Conservation (phyloP, 2,113 vertebrate genomes). For the Passer montanus region DNA sequence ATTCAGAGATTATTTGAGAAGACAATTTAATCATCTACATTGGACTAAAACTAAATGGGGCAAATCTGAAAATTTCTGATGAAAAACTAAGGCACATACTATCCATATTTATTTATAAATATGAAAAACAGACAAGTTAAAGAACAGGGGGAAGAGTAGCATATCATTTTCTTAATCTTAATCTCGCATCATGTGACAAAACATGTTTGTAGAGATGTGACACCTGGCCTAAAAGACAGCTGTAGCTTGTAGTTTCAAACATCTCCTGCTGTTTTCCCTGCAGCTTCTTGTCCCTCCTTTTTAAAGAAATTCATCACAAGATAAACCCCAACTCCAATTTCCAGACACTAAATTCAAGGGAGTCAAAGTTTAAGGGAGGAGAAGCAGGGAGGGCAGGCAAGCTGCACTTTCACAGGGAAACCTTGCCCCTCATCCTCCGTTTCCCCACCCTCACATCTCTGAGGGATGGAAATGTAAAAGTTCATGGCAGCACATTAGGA, state of each 20-base stretch:
- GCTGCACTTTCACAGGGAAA: background rate
- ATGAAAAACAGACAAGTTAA: background rate
- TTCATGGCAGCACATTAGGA: background rate
- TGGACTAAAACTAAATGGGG: background rate
- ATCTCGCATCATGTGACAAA: background rate
- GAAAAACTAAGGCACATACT: background rate
- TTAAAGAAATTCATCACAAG: background rate
- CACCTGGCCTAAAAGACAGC: background rate
- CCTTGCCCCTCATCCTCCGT: background rate
- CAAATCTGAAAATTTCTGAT: background rate
- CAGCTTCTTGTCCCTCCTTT: background rate
- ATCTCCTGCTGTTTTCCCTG: background rate
- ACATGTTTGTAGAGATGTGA: background rate
- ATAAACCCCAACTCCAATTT: background rate
- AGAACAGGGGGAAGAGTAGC: background rate
- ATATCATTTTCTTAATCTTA: background rate
- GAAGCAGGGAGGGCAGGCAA: background rate
- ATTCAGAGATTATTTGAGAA: background rate
- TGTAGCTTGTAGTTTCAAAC: background rate
- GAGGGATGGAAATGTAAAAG: background rate
- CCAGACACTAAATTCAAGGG: background rate
- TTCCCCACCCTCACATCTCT: background rate
- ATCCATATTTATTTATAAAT: fast-evolving
- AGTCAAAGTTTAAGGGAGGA: too few species aligned
- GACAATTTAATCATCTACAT: background rate